Base-by-base conservation (phyloP, 1,140 invertebrate genomes). In the Trissolcus basalis region DNA sequence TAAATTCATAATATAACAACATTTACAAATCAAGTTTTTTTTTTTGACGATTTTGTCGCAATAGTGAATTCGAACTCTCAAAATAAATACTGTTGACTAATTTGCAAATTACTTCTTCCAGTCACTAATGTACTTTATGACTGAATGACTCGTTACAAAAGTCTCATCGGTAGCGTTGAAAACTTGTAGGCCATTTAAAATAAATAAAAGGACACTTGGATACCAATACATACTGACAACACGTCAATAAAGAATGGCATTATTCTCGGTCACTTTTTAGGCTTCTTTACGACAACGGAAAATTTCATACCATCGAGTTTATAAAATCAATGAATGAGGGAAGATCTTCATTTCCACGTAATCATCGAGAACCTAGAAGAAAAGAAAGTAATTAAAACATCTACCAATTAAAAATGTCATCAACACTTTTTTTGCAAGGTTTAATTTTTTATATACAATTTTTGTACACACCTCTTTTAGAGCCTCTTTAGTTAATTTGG, bases 271-370 rank as follows among this genome's bases (percentile, higher is more conserved):
- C 58, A 43, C 63, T 68, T 63, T 19, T 61, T 27, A 61, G 64
- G 56, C 58, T 68, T 68, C 63, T 13, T 68, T 68, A 27, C 6
- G 51, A 63, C 41, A 51, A 61, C 16, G 58, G 45, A 27, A 27
- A 45, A 63, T 43, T 54, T 65, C n/a, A 39, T 39, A 4, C 9
- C 9, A 11, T 60, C 48, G 39, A 49, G 19, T 67, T 74, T 68
- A 74, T 15, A 68, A 63, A 60, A 90, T 83, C 59, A 92, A 87
- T 48, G 91, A 92, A 76, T 89, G 88, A 9, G 93, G 93, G 83
- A 94, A 94, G 54, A 94, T 90, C 70, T 93, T 92, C 92, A 94
- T 93, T 14, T 87, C 83, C 54, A 91, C 89, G 71, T 91, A 94
- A 85, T 94, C 93, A 75, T 93, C 86, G 4, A 94, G 83, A 41